Conservation (phyloP, 2,113 vertebrate species). For the Struthidea cinerea region DNA sequence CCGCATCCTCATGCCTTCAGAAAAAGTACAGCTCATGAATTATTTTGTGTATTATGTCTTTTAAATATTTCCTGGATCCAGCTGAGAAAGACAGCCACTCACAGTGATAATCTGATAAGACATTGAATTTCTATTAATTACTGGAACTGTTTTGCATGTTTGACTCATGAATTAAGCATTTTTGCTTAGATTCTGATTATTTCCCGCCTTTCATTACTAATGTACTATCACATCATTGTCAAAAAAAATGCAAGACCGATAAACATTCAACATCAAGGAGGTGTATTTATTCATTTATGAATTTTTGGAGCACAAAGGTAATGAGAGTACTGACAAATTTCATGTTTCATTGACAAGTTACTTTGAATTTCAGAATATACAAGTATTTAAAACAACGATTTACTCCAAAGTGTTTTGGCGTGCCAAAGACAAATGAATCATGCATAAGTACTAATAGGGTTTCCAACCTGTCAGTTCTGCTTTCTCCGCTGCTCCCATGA, state of each 20-base stretch:
- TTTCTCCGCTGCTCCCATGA: neutral
- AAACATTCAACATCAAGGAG: neutral
- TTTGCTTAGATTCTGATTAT: slow-evolving; percentile 32
- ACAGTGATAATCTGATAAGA: neutral
- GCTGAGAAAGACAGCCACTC: slow-evolving; percentile 1
- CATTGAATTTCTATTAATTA: slow-evolving; percentile 55
- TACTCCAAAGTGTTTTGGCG: slow-evolving; percentile 20
- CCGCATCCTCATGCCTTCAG: slow-evolving; percentile 39
- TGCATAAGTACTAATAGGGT: neutral
- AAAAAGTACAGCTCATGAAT: slow-evolving; percentile 34
- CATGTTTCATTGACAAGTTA: slow-evolving; percentile 58
- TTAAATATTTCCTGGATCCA: slow-evolving; percentile 24
- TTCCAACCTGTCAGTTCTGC: neutral
- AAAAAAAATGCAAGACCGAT: neutral
- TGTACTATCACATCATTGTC: slow-evolving; percentile 32
- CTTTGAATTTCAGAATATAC: slow-evolving; percentile 64
- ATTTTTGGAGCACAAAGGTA: neutral
- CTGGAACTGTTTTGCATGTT: slow-evolving; percentile 7
- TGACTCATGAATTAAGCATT: slow-evolving; percentile 54
- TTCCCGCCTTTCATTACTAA: slow-evolving; percentile 12
- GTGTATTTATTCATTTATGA: slow-evolving; percentile 12
- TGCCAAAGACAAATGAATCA: neutral
- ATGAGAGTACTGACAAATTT: slow-evolving; percentile 29
- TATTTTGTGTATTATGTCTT: slow-evolving; percentile 50
- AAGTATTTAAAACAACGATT: slow-evolving; percentile 56